Conservation (phyloP, 2,888 invertebrate species). For the Oegoconia quadripuncta region DNA sequence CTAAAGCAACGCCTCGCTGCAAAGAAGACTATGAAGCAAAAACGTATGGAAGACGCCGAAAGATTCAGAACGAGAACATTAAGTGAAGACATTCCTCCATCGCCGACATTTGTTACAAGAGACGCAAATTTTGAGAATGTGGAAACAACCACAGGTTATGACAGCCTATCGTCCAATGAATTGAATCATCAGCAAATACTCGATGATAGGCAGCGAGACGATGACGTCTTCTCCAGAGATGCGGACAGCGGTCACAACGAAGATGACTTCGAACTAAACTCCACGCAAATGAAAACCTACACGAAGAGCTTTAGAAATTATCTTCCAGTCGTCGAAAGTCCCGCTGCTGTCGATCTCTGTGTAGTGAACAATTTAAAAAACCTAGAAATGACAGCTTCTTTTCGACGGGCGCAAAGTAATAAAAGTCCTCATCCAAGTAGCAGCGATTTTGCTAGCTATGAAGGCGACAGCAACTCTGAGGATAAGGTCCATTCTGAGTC, state of each 20-base stretch:
- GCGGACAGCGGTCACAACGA: slow-evolving; percentile 85
- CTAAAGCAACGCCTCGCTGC: slow-evolving; percentile 59
- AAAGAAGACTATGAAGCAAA: slow-evolving; percentile 76
- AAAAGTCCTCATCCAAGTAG: slow-evolving; percentile 51
- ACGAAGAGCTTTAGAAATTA: slow-evolving; percentile 75
- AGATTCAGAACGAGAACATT: slow-evolving; percentile 87
- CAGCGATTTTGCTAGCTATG: slow-evolving; percentile 71
- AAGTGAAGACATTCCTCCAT: slow-evolving; percentile 73
- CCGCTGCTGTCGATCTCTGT: slow-evolving; percentile 66
- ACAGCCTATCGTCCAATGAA: slow-evolving; percentile 69
- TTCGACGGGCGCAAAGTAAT: slow-evolving; percentile 35
- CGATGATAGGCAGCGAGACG: slow-evolving; percentile 48
- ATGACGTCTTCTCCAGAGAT: slow-evolving; percentile 50
- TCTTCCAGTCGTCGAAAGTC: slow-evolving; percentile 68
- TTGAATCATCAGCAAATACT: slow-evolving; percentile 53
- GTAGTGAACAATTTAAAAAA: slow-evolving; percentile 70
- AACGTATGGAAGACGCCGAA: slow-evolving; percentile 83
- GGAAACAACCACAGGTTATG: slow-evolving; percentile 72
- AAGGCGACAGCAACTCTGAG: slow-evolving; percentile 80
- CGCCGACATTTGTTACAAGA: slow-evolving; percentile 68
- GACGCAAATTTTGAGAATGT: slow-evolving; percentile 68
- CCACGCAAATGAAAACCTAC: slow-evolving; percentile 79
- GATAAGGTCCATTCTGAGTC: slow-evolving; percentile 73
- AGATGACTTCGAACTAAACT: slow-evolving; percentile 83
- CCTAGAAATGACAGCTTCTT: slow-evolving; percentile 65